These are phyloP conservation scores for Tricholauxania praeusta DNA, from an alignment of 2,888 invertebrate species.

Conservation along the genomic window DNA sequence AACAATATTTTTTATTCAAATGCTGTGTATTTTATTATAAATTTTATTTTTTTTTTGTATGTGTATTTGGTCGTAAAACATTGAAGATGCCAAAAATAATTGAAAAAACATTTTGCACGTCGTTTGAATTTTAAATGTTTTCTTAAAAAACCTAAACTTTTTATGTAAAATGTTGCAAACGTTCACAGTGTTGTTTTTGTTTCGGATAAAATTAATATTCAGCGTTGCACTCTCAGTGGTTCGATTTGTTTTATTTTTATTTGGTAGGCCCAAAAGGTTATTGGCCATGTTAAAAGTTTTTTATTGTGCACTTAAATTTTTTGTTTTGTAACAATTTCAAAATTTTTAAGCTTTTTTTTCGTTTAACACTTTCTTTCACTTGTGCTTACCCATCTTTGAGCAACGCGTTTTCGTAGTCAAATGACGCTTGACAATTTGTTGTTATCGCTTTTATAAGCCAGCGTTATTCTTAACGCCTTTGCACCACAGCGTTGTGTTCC, in stretches of 20 bases:
- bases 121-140: slow-evolving; percentile 25
- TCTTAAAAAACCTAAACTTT: slow-evolving; percentile 3
- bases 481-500: slow-evolving; percentile 51
- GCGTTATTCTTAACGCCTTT: slow-evolving; percentile 52
- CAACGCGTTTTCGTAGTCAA: slow-evolving; percentile 29
- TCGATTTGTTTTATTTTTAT: slow-evolving; percentile 9
- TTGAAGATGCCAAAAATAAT: slow-evolving; percentile 15
- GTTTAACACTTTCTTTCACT: not conserved
- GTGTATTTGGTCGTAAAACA: not conserved
- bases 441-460: slow-evolving; percentile 29
- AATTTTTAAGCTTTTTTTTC: not conserved
- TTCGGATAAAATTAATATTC: slow-evolving; percentile 23
- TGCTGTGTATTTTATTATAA: no score
- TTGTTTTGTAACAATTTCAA: not conserved
- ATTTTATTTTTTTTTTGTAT: no score
- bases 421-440: slow-evolving; percentile 18
- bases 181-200: slow-evolving; percentile 9
- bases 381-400: slow-evolving; percentile 32
- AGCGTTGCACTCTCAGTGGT: slow-evolving; percentile 12
- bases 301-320: slow-evolving; percentile 3
- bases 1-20: no score
- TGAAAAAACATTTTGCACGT: slow-evolving; percentile 5
- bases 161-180: not conserved
- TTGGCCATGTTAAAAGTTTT: slow-evolving; percentile 18
- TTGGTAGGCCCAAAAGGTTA: slow-evolving; percentile 17